These are phyloP conservation scores for Nineta flava DNA, from an alignment of 2,888 invertebrate genomes.

Conservation along the genomic window DNA sequence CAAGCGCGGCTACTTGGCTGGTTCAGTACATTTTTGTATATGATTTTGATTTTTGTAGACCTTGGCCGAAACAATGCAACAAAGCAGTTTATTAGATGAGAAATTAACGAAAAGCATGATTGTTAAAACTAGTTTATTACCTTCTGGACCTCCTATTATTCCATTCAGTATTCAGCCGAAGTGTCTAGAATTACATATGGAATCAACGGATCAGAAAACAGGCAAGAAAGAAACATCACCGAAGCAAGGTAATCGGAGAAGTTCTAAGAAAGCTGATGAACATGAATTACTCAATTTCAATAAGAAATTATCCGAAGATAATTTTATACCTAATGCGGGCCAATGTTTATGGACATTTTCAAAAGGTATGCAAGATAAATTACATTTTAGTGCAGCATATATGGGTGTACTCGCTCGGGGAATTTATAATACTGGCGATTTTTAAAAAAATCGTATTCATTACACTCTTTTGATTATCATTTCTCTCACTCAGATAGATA, in stretches of 20 bases:
- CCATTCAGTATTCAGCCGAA: conserved; percentile 40
- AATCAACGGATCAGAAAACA: conserved; percentile 25
- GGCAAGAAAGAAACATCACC: conserved; percentile 3
- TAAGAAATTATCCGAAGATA: neutral
- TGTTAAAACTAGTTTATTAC: conserved; percentile 18
- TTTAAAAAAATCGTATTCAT: too few relatives aligned
- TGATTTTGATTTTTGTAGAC: conserved; percentile 37
- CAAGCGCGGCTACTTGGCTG: too few relatives aligned
- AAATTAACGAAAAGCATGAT: conserved; percentile 35
- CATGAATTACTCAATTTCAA: neutral
- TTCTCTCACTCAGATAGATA: too few relatives aligned
- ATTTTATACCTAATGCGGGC: neutral
- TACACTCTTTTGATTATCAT: too few relatives aligned
- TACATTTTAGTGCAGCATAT: too few relatives aligned
- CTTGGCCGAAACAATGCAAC: conserved; percentile 41
- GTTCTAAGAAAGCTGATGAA: neutral
- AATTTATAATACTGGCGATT: too few relatives aligned
- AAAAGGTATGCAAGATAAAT: neutral
- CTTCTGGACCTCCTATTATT: conserved; percentile 32
- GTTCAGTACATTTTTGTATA: too few relatives aligned
- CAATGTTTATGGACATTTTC: neutral
- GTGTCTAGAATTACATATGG: conserved; percentile 45
- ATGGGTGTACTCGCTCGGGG: too few relatives aligned
- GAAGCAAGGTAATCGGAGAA: neutral
- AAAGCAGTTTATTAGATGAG: conserved; percentile 41